Base-by-base conservation (phyloP, 2,797 vertebrate species). In the Neosilurus mollespiculum region DNA sequence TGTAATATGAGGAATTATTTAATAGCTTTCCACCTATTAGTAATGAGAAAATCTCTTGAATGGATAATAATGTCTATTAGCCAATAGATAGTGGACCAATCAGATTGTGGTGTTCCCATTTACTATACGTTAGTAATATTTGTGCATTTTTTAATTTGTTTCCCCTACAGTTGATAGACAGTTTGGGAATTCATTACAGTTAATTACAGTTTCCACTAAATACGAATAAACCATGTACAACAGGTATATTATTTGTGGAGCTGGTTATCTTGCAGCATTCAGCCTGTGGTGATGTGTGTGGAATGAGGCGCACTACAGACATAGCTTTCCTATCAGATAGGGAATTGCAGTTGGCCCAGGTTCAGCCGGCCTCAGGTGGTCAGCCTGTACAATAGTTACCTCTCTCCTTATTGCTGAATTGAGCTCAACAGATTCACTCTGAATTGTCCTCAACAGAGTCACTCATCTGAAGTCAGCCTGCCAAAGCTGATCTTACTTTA, bases 401-500 rank as follows among this genome's bases (percentile, higher is more conserved):
- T 83, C 65, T 85, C 64, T 82, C 49, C 82, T 77, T 65, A 70
- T 64, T 81, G 16, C 76, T 77, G 79, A 87, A 83, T 71, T 85
- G 82, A 85, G 58, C 81, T 83, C 70, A 54, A 83, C 26, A 49
- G 70, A 82, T 81, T 79, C 78, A 54, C 78, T 79, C 70, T 83
- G 78, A 86, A 85, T 71, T 84, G 78, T 81, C 49, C 75, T 83
- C 65, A 72, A 82, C 26, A 37, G 75, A 85, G 58, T 65, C 58
- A 18, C 54, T 85, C 70, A 86, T 88, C 84, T 85, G 24, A 30
- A 84, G 82, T 84, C 70, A 85, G 80, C 79, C 79, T 82, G 85
- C 69, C 83, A 87, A 70, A 85, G 72, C 67, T 83, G 78, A 88
- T 86, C 78, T 62, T 70, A 70, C 72, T 83, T 83, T 85, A 80